These are phyloP conservation scores for Salmo trutta DNA, from an alignment of 2,797 vertebrate species.

Conservation along the genomic window DNA sequence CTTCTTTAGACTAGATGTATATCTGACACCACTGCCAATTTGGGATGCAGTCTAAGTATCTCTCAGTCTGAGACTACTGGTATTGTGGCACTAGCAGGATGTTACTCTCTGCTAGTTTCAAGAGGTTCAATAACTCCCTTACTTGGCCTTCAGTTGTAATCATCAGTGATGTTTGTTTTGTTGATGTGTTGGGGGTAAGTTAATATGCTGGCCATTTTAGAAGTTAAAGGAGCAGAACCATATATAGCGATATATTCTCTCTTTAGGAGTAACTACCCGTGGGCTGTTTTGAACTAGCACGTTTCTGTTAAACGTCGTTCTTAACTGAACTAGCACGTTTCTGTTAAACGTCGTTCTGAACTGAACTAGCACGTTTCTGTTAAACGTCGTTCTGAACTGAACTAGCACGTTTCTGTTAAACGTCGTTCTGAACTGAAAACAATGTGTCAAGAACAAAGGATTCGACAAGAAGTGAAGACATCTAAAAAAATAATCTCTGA, in stretches of 20 bases:
- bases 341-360: background rate
- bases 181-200: conserved; percentile 15
- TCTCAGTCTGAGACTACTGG: conserved; percentile 31
- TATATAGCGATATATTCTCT: background rate
- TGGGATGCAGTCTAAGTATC: background rate
- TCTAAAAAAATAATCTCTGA: background rate
- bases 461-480: background rate
- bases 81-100: conserved; percentile 41
- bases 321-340: background rate
- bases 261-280: conserved; percentile 2
- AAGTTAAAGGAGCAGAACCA: background rate
- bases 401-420: no score
- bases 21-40: no score
- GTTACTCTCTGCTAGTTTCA: conserved; percentile 37
- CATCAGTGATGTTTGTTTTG: conserved; percentile 29
- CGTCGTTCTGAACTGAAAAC: background rate
- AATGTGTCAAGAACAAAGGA: background rate
- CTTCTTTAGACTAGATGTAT: conserved; percentile 57
- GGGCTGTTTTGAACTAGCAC: background rate
- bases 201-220: conserved; percentile 49
- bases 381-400: background rate
- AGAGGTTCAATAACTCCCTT: conserved; percentile 54
- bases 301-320: background rate
- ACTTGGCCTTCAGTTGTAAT: conserved; percentile 67
- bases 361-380: background rate